Evolutionary conservation across 2,888 invertebrate species (phyloP).

Genomic region (Gryllus longicercus): DNA sequence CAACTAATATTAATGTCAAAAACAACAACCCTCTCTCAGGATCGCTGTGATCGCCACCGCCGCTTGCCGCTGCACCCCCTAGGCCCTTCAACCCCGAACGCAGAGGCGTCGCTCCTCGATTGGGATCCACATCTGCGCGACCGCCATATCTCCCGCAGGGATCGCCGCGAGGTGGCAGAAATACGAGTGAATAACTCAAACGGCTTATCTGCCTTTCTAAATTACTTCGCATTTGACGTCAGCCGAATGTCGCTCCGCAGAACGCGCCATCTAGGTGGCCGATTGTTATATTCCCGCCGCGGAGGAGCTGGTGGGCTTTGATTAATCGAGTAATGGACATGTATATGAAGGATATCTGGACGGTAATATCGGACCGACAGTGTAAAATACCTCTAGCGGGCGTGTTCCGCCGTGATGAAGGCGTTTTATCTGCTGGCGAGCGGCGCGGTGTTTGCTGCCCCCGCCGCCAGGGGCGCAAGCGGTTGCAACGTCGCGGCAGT

Average conservation of each 20-base stretch:
- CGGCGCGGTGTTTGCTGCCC: no score
- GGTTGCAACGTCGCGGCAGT: no score
- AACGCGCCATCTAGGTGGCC: background rate
- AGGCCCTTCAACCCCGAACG: no score
- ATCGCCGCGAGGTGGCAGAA: background rate
- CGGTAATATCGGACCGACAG: background rate
- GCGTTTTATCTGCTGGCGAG: no score
- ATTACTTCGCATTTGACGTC: slow-evolving; percentile 2
- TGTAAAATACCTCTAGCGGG: no score
- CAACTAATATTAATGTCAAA: no score
- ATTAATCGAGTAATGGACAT: background rate
- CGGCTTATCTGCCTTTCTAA: background rate
- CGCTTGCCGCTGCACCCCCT: no score
- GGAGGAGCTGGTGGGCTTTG: background rate
- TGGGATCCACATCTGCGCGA: background rate
- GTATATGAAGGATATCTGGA: background rate
- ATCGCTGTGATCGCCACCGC: no score
- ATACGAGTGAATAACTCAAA: slow-evolving; percentile 11
- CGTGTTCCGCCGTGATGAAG: no score
- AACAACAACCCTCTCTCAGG: no score
- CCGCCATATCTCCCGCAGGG: background rate
- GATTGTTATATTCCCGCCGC: background rate
- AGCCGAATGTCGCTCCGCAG: background rate
- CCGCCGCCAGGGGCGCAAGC: no score
- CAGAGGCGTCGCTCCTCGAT: background rate